These are phyloP conservation scores for Ephialtes manifestator DNA, from an alignment of 2,888 invertebrate genomes.

Conservation along the genomic window DNA sequence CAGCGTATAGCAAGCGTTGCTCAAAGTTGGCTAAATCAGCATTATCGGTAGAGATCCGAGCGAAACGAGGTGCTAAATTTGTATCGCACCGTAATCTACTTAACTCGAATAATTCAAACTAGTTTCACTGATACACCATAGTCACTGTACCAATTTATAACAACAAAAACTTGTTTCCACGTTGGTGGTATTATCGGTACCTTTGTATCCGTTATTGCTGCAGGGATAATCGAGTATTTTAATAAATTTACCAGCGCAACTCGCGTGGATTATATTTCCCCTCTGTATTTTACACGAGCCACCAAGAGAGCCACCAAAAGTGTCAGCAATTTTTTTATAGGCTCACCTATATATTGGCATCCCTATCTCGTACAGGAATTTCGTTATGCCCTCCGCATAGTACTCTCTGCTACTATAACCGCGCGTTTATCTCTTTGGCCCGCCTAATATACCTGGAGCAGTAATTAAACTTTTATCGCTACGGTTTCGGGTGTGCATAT, in stretches of 20 bases:
- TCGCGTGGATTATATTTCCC: slow-evolving; percentile 7
- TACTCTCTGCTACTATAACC: slow-evolving; percentile 37
- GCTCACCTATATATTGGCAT: slow-evolving; percentile 8
- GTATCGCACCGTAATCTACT: slow-evolving; percentile 59
- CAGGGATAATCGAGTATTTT: not conserved
- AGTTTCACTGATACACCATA: slow-evolving; percentile 44
- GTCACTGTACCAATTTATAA: slow-evolving; percentile 16
- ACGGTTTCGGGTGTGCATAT: slow-evolving; percentile 21
- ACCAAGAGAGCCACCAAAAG: not conserved
- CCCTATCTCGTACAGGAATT: slow-evolving; percentile 16
- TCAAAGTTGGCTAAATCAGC: slow-evolving; percentile 62
- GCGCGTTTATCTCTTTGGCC: slow-evolving; percentile 57
- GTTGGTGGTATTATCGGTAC: not conserved
- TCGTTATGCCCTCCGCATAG: slow-evolving; percentile 26
- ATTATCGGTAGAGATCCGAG: slow-evolving; percentile 65
- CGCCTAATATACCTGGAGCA: slow-evolving; percentile 55
- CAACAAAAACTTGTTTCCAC: slow-evolving; percentile 3
- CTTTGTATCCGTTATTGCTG: not conserved
- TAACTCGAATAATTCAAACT: slow-evolving; percentile 62
- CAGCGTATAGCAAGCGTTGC: slow-evolving; percentile 8
- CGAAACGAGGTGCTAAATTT: slow-evolving; percentile 56
- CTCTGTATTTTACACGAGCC: not conserved
- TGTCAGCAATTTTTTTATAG: slow-evolving; percentile 11
- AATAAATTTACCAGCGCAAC: not conserved
- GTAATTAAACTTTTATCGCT: slow-evolving; percentile 66